Conservation (phyloP, 2,113 vertebrate species). For the Trogon surrucura region DNA sequence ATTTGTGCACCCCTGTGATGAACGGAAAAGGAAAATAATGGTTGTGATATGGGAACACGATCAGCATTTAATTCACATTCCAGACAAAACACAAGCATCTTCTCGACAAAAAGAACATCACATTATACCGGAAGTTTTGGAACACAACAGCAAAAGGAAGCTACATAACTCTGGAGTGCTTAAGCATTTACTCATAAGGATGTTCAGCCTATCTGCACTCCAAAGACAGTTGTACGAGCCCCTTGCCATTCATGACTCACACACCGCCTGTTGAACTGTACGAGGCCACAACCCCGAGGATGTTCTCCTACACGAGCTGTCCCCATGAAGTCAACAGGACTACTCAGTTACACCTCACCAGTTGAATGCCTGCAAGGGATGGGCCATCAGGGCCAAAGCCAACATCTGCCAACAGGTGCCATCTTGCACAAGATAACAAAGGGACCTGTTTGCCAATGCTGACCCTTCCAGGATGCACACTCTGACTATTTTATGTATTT, state of each 20-base stretch:
- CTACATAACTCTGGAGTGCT: background rate
- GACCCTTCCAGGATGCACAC: background rate
- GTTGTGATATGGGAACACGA: background rate
- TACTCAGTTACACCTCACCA: background rate
- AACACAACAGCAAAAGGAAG: slow-evolving; percentile 14
- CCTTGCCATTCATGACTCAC: background rate
- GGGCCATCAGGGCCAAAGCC: background rate
- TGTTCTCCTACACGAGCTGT: background rate
- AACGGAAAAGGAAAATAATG: slow-evolving; percentile 33
- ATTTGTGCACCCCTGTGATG: background rate
- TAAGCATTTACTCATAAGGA: background rate
- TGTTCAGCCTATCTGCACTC: background rate
- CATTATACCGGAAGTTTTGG: background rate
- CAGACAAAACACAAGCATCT: background rate
- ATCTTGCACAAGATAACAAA: background rate
- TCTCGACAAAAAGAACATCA: slow-evolving; percentile 2
- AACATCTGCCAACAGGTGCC: background rate
- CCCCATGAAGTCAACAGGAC: background rate
- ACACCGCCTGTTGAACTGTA: background rate
- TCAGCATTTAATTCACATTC: slow-evolving; percentile 11
- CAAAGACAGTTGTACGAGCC: background rate
- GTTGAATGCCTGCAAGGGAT: background rate
- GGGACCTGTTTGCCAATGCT: background rate
- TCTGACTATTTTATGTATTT: background rate
- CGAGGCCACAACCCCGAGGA: background rate